Conservation (phyloP, 1,140 invertebrate species). For the Drosophila neocordata region DNA sequence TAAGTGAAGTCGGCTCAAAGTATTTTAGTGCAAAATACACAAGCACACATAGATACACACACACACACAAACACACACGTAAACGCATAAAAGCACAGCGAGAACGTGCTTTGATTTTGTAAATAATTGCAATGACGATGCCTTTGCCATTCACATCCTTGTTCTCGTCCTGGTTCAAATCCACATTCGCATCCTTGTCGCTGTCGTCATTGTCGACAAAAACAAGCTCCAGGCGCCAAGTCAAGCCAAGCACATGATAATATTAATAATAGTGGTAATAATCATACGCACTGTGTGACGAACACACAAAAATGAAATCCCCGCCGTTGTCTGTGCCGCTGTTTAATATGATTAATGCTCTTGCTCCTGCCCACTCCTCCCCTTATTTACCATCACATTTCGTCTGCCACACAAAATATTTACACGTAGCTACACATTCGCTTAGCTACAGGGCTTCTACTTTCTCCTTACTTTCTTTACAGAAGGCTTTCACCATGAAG, state of each 20-base stretch:
- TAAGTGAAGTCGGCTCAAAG: constrained; percentile 65
- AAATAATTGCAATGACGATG: constrained; percentile 78
- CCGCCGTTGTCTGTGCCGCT: constrained; percentile 42
- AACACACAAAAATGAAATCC: constrained; percentile 33
- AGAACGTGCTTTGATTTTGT: constrained; percentile 77
- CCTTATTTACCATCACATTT: constrained; percentile 32
- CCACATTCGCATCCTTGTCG: constrained; percentile 7
- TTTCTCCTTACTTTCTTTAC: neutral
- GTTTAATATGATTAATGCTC: constrained; percentile 77
- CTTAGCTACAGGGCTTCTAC: constrained; percentile 24
- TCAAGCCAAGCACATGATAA: constrained; percentile 67
- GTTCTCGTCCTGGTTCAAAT: neutral
- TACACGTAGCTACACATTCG: constrained; percentile 50
- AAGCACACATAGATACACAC: constrained; percentile 28
- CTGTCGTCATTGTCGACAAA: constrained; percentile 11
- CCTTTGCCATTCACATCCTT: constrained; percentile 25
- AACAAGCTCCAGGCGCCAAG: constrained; percentile 49
- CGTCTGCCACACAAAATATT: constrained; percentile 58
- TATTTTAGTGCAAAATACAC: constrained; percentile 63
- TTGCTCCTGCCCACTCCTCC: neutral
- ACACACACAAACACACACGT: constrained; percentile 21
- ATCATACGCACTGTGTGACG: constrained; percentile 77
- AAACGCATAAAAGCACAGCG: constrained; percentile 77
- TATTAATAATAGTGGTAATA: constrained; percentile 81
- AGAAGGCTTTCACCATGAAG: constrained; percentile 28